Evolutionary conservation across 2,888 invertebrate species (phyloP).

Genomic region (Argyresthia albistria): DNA sequence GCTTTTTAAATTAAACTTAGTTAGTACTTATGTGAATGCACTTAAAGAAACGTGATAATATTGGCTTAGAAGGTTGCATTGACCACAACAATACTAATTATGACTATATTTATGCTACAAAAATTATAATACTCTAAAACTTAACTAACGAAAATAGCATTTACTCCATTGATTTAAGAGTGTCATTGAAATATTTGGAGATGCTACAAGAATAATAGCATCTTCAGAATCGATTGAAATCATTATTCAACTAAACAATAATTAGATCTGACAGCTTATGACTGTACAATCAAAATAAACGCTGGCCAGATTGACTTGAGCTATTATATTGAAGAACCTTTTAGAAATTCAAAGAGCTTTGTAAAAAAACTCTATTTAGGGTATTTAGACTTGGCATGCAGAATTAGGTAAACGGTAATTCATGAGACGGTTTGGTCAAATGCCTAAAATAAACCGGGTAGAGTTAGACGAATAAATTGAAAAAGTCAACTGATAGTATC

Average conservation of each 20-base stretch:
- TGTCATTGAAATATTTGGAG: not conserved
- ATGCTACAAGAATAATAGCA: not conserved
- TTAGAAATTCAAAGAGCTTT: not conserved
- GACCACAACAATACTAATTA: conserved; percentile 3
- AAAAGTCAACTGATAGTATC: no score
- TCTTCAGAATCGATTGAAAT: conserved; percentile 3
- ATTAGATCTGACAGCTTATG: conserved; percentile 11
- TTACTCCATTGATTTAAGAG: not conserved
- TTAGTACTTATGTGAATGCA: no score
- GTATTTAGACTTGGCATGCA: not conserved
- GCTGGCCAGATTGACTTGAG: not conserved
- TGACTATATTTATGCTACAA: not conserved
- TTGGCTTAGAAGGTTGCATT: conserved; percentile 7
- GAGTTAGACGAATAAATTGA: no score
- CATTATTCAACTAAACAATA: conserved; percentile 10
- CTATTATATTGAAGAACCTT: not conserved
- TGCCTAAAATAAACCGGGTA: no score
- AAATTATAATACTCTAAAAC: not conserved
- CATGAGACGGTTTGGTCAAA: no score
- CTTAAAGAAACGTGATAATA: conserved; percentile 4
- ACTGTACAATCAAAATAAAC: conserved; percentile 9
- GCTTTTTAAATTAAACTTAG: no score
- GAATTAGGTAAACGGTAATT: no score
- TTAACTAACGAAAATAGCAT: not conserved
- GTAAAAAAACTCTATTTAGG: not conserved